Percentiles rank a stretch among this genome's conserved stretches.
Conservation (phyloP, 2,888 invertebrate species). For the Tetragonula carbonaria region DNA sequence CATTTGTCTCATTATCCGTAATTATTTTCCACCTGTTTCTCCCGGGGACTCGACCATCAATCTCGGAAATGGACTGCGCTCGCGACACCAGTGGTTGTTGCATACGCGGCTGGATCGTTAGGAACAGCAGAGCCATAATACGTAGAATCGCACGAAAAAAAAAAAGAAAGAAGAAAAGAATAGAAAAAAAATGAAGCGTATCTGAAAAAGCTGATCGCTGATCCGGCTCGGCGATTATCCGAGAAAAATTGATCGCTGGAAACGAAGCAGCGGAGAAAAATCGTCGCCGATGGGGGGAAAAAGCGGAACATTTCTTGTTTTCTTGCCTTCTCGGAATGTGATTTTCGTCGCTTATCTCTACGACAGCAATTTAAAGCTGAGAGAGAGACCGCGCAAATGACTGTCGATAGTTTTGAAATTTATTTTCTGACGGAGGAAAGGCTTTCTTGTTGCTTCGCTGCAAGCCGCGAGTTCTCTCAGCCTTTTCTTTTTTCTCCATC, state of each 20-base stretch:
- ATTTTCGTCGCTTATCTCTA: conserved; percentile 17
- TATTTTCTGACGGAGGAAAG: background rate
- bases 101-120: conserved; percentile 36
- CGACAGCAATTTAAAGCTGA: conserved; percentile 1
- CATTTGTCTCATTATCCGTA: conserved; percentile 59
- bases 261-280: conserved; percentile 27
- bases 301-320: conserved; percentile 16
- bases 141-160: conserved; percentile 29
- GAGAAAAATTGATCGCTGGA: conserved; percentile 47
- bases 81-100: conserved; percentile 16
- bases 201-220: conserved; percentile 54
- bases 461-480: background rate
- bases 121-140: background rate
- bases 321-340: background rate
- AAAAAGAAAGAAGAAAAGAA: no score
- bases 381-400: conserved; percentile 1
- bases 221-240: conserved; percentile 46
- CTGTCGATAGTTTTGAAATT: background rate
- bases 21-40: conserved; percentile 53
- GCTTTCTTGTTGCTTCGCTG: background rate
- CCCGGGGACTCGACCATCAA: conserved; percentile 42
- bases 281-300: background rate
- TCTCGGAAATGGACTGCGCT: conserved; percentile 29
- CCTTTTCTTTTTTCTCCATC: background rate
- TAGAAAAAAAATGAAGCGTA: conserved; percentile 43